Evolutionary conservation across 1,140 invertebrate species (phyloP), one percentile per base, ranked within the genome.

Genomic region (Halictus rubicundus): DNA sequence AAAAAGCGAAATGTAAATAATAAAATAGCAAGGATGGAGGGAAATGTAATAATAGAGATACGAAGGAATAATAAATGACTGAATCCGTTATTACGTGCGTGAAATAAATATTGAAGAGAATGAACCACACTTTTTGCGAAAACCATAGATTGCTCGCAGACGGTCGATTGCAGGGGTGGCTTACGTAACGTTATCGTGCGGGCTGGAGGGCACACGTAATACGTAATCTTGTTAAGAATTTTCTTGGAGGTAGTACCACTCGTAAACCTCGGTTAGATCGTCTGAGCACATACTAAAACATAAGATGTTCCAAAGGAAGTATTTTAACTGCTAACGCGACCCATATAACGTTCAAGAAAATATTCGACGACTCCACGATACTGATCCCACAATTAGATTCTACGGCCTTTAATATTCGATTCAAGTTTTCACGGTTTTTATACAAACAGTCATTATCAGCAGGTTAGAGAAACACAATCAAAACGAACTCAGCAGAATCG

Each of bases 181-280:
- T 84, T 81, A 84, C 64, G 74, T 49, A 83, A 83, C 21, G 25
- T 10, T 68, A 57, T 49, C 52, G 25, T 8, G 21, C 59, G 16
- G 9, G 46, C 21, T n/a, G 25, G 27, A 65, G 76, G 57, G 25
- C 37, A 21, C 23, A 74, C 65, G 69, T 78, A 60, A 66, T 37
- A 21, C 21, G 2, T 78, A 84, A 85, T 81, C 78, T 71, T 64
- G 70, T 85, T 85, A 85, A 49, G 32, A 27, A 71, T 71, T 57
- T 70, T 37, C 63, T 49, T 37, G 27, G 60, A 77, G 49, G 46
- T 83, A 46, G 46, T 46, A 27, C 60, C 46, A 49, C 23, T 14
- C 32, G 21, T 23, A 46, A 74, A 74, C 68, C 27, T 49, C 16
- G 8, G 37, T 25, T 49, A 59, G 68, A 69, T 69, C 74, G 14